Percentiles rank a stretch among this genome's conserved stretches.
Evolutionary conservation across 2,888 invertebrate genomes (phyloP).

Genomic region (Melangyna quadrimaculata): DNA sequence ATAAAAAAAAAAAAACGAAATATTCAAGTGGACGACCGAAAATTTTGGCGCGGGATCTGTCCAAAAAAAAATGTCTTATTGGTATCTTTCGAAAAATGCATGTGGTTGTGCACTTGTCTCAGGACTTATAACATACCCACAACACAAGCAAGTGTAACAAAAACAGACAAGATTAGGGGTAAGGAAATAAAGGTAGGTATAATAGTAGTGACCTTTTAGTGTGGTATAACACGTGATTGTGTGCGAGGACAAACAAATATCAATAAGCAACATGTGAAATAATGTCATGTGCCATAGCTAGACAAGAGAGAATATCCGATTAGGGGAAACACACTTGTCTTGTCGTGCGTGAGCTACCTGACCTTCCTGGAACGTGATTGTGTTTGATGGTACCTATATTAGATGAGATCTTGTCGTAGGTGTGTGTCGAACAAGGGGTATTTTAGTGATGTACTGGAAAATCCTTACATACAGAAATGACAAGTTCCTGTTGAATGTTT

Average conservation of each 20-base stretch:
- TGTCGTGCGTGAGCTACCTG: conserved; percentile 55
- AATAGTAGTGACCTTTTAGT: not conserved
- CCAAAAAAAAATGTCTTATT: conserved; percentile 9
- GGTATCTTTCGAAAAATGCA: not conserved
- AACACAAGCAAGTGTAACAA: conserved; percentile 10
- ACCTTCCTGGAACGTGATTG: not conserved
- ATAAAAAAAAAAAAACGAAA: not conserved
- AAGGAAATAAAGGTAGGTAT: not conserved
- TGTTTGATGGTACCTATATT: not conserved
- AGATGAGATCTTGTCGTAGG: conserved; percentile 26
- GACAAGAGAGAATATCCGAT: conserved; percentile 3
- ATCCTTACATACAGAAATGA: not conserved
- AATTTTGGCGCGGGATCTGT: conserved; percentile 24
- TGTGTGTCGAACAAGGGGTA: conserved; percentile 59
- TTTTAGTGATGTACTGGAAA: not conserved
- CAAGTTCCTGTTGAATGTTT: conserved; percentile 35
- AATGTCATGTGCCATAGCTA: conserved; percentile 20
- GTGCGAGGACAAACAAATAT: not conserved
- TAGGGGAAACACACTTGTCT: conserved; percentile 50
- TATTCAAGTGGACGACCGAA: conserved; percentile 46
- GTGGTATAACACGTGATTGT: conserved; percentile 12
- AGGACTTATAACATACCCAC: not conserved
- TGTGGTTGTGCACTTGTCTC: not conserved
- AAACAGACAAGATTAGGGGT: not conserved
- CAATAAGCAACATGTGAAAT: not conserved